Percentiles rank a stretch among this genome's conserved stretches.
Conservation (phyloP, 2,113 vertebrate genomes). For the Heterochromis multidens region DNA sequence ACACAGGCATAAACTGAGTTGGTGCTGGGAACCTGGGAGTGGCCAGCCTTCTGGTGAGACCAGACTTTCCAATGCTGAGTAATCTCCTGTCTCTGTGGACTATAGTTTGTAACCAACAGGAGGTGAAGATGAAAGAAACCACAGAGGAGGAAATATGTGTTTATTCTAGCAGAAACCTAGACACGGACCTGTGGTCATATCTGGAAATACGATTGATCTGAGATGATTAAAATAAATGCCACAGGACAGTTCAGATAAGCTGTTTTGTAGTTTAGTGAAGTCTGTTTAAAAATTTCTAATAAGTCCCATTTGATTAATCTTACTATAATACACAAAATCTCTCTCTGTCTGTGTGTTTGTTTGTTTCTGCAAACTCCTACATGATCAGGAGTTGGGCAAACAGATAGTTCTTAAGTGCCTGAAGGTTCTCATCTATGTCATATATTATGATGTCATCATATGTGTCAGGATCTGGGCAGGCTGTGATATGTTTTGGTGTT, state of each 20-base stretch:
- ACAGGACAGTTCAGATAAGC: not conserved
- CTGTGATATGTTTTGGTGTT: no score
- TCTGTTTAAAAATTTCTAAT: not conserved
- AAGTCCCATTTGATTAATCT: not conserved
- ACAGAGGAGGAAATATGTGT: not conserved
- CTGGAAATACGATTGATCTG: not conserved
- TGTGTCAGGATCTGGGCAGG: no score
- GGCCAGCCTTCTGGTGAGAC: slow-evolving; percentile 28
- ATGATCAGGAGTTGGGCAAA: not conserved
- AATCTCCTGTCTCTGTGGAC: slow-evolving; percentile 18
- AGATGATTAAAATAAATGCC: not conserved
- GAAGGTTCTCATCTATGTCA: not conserved
- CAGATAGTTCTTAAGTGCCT: not conserved
- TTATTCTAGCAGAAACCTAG: not conserved
- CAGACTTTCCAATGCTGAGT: slow-evolving; percentile 48
- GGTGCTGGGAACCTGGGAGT: slow-evolving; percentile 20
- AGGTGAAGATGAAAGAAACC: slow-evolving; percentile 4
- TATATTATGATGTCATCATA: not conserved
- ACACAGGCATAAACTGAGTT: slow-evolving; percentile 46
- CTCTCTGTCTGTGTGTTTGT: not conserved
- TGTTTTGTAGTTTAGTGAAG: not conserved
- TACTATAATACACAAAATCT: not conserved
- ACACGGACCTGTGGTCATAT: not conserved
- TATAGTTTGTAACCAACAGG: slow-evolving; percentile 9
- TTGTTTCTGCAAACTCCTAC: not conserved